Evolutionary conservation across 2,888 invertebrate genomes (phyloP).

Genomic region (Crossocerus cetratus): DNA sequence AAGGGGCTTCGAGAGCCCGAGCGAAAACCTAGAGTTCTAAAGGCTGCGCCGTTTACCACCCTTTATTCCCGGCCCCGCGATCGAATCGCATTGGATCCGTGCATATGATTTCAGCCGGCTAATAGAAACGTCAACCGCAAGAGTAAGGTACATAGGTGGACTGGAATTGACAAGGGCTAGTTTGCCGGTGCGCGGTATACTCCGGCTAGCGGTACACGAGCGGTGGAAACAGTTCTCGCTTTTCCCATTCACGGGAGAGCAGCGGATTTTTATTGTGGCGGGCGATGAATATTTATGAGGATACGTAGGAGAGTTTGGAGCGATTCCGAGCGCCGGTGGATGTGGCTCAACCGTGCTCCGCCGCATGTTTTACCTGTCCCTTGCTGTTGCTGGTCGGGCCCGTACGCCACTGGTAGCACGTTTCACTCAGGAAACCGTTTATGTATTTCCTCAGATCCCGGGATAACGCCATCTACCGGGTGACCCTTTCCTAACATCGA

Average conservation of each 20-base stretch:
- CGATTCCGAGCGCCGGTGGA: slow-evolving; percentile 20
- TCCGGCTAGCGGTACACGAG: background rate
- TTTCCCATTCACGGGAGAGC: slow-evolving; percentile 27
- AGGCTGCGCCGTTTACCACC: background rate
- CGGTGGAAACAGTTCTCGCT: slow-evolving; percentile 16
- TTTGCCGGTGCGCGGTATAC: background rate
- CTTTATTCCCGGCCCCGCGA: background rate
- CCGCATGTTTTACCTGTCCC: slow-evolving; percentile 42
- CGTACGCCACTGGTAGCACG: slow-evolving; percentile 44
- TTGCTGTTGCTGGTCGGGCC: slow-evolving; percentile 37
- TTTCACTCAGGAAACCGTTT: slow-evolving; percentile 64
- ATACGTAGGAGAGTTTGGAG: background rate
- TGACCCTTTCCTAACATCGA: slow-evolving; percentile 25
- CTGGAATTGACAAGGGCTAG: background rate
- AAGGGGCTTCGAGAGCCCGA: background rate
- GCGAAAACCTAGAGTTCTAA: background rate
- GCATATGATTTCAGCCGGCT: too few species aligned
- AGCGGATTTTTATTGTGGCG: slow-evolving; percentile 32
- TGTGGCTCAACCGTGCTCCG: slow-evolving; percentile 28
- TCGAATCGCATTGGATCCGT: too few species aligned
- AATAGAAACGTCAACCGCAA: too few species aligned
- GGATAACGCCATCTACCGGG: slow-evolving; percentile 54
- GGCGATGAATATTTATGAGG: slow-evolving; percentile 46
- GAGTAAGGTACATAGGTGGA: slow-evolving; percentile 1
- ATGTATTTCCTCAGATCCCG: slow-evolving; percentile 60